phyloP scores from a whole-genome alignment of 2,888 invertebrate genomes.

The Hylaea fasciaria region DNA sequence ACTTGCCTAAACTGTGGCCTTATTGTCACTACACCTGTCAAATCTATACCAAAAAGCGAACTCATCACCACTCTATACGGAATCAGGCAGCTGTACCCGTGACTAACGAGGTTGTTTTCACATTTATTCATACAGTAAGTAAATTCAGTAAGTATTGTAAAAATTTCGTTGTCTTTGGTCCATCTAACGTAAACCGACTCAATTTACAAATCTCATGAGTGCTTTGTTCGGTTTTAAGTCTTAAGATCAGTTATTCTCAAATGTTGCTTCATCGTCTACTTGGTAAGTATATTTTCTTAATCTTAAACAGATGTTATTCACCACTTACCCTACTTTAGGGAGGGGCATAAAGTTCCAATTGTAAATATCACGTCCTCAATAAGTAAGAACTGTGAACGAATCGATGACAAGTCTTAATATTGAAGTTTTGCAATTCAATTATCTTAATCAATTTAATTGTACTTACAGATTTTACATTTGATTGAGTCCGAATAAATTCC shows the following conservation, averaged over 20 bases:
- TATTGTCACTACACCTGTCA: no score
- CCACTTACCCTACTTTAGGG: conserved; percentile 37
- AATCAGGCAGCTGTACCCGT: no score
- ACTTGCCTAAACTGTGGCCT: no score
- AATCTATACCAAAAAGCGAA: no score
- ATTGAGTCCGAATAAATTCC: conserved; percentile 5
- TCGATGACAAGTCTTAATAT: conserved; percentile 35
- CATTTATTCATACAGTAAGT: no score
- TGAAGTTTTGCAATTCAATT: conserved; percentile 38
- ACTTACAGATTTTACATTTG: conserved; percentile 4
- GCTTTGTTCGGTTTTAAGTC: background rate
- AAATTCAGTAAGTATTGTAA: no score
- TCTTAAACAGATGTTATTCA: conserved; percentile 18
- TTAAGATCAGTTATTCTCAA: background rate
- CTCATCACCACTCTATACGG: no score
- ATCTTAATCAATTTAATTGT: conserved; percentile 33
- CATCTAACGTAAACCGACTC: no score
- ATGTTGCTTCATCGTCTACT: conserved; percentile 6
- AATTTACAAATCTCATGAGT: no score
- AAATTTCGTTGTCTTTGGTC: no score
- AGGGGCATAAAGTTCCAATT: conserved; percentile 45
- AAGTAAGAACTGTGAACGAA: conserved; percentile 33
- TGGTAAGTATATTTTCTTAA: conserved; percentile 5
- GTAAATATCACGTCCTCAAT: conserved; percentile 48
- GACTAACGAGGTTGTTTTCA: no score